Evolutionary conservation across 1,140 invertebrate genomes (phyloP).

Genomic region (Sesamia nonagrioides): DNA sequence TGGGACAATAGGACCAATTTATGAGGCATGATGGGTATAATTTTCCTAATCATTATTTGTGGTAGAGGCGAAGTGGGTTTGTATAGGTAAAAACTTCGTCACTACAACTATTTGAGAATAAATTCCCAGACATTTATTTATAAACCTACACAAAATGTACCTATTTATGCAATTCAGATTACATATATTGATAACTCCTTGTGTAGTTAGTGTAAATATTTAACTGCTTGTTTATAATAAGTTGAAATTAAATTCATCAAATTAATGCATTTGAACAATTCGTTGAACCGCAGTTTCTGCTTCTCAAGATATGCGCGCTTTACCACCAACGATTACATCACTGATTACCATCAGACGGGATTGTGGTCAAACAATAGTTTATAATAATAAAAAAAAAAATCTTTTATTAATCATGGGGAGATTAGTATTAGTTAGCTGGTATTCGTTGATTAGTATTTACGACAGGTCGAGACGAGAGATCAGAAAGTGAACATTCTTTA

Average conservation of each 20-base stretch:
- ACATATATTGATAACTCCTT: neutral
- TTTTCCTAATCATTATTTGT: slow-evolving; percentile 32
- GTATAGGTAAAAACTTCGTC: slow-evolving; percentile 5
- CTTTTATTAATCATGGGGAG: no score
- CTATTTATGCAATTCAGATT: slow-evolving; percentile 18
- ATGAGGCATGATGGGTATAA: slow-evolving; percentile 8
- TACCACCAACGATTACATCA: no score
- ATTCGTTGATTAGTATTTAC: no score
- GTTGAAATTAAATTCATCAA: neutral
- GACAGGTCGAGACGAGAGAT: no score
- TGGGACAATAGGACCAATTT: slow-evolving; percentile 28
- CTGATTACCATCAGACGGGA: no score
- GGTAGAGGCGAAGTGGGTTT: neutral
- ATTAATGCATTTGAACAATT: no score
- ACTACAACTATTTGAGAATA: neutral
- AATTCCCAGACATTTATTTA: slow-evolving; percentile 10
- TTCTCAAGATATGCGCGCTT: no score
- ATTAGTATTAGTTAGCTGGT: no score
- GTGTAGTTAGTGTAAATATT: neutral
- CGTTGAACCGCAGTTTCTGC: no score
- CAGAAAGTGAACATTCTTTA: no score
- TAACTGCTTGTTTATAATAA: neutral
- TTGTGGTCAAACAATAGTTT: no score
- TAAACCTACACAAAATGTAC: neutral
- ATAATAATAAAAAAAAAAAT: no score